Conservation (phyloP, 2,113 vertebrate species). For the Pitta sordida region DNA sequence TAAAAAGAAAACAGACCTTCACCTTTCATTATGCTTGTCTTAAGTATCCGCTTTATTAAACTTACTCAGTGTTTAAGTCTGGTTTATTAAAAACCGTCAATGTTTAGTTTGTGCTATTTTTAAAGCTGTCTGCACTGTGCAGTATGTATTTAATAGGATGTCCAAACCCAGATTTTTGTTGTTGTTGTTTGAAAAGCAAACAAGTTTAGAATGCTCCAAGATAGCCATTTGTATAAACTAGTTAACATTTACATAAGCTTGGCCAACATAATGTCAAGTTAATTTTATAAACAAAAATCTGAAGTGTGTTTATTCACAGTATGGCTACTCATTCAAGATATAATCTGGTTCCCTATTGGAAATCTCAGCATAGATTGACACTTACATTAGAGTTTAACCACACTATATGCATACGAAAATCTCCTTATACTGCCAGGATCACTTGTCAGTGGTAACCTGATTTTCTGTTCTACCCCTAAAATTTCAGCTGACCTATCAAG, state of each 20-base stretch:
- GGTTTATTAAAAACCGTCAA: slow-evolving; percentile 57
- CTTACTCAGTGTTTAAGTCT: slow-evolving; percentile 31
- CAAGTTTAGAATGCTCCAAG: not conserved
- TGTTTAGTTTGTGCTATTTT: slow-evolving; percentile 43
- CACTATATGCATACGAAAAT: accelerated
- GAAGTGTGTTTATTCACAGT: not conserved
- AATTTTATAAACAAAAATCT: not conserved
- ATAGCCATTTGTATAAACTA: not conserved
- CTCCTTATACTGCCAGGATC: not conserved
- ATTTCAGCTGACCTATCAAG: not conserved
- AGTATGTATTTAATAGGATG: not conserved
- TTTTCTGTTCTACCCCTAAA: not conserved
- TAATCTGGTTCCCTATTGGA: not conserved
- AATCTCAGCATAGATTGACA: not conserved
- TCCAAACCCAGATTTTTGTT: not conserved
- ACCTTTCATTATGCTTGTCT: slow-evolving; percentile 51
- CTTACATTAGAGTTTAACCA: not conserved
- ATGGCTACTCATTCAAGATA: not conserved
- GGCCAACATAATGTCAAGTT: not conserved
- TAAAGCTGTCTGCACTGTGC: not conserved
- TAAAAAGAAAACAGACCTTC: slow-evolving; percentile 62
- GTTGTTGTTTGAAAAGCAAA: not conserved
- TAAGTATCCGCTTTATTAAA: slow-evolving; percentile 47
- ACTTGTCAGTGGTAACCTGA: not conserved
- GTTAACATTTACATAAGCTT: not conserved